Evolutionary conservation across 1,140 invertebrate genomes (phyloP).

Genomic region (Lordiphosa collinella): DNA sequence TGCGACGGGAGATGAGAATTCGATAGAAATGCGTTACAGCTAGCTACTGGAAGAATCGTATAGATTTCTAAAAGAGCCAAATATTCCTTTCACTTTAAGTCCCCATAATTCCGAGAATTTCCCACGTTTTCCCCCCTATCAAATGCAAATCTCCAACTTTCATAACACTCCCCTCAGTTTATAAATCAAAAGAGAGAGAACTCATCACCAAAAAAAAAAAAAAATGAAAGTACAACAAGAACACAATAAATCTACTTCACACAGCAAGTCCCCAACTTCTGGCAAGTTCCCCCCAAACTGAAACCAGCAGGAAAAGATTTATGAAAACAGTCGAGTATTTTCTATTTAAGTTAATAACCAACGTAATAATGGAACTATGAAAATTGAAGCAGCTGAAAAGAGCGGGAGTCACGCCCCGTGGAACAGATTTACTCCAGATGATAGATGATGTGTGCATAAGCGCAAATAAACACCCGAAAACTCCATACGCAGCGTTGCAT

Average conservation of each 20-base stretch:
- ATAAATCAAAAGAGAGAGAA: neutral
- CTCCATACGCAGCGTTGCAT: conserved; percentile 8
- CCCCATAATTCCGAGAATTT: too few species aligned
- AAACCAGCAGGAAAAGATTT: conserved; percentile 48
- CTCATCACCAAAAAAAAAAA: conserved; percentile 41
- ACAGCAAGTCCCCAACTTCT: conserved; percentile 44
- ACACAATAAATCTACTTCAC: conserved; percentile 65
- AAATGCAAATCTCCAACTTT: neutral
- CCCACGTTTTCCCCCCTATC: too few species aligned
- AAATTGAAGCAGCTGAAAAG: conserved; percentile 59
- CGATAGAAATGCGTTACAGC: too few species aligned
- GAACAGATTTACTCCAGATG: conserved; percentile 33
- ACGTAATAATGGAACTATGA: conserved; percentile 75
- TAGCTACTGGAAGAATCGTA: too few species aligned
- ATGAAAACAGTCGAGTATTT: conserved; percentile 76
- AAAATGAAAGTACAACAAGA: conserved; percentile 41
- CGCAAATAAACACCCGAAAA: conserved; percentile 67
- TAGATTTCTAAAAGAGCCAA: too few species aligned
- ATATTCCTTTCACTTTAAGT: too few species aligned
- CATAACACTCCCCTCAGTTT: neutral
- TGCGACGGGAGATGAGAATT: too few species aligned
- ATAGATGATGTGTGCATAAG: conserved; percentile 76
- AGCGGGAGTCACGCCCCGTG: neutral
- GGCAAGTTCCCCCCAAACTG: neutral
- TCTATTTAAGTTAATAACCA: conserved; percentile 78